Evolutionary conservation across 2,888 invertebrate genomes (phyloP).

Genomic region (Drosophila kuntzei): DNA sequence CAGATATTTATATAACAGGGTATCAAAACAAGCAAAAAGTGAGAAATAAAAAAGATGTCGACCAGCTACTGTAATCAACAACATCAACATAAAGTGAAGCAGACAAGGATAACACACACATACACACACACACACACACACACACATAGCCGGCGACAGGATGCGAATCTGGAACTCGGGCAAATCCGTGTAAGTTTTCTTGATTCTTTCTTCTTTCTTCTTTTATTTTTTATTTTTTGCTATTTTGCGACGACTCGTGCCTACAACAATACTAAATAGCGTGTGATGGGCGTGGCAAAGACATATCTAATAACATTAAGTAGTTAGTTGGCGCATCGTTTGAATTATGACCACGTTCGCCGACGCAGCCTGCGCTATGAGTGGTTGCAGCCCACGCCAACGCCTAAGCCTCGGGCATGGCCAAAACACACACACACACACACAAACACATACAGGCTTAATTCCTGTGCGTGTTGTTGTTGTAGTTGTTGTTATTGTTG

Average conservation of each 20-base stretch:
- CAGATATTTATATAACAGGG: constrained; percentile 2
- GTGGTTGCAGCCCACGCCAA: constrained; percentile 31
- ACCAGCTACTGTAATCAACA: constrained; percentile 69
- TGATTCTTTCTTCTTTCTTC: too few relatives aligned
- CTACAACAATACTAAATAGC: constrained; percentile 24
- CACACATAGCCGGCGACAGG: constrained; percentile 15
- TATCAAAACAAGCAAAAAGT: constrained; percentile 8
- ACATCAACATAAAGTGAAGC: constrained; percentile 63
- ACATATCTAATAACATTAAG: constrained; percentile 77
- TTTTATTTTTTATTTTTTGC: too few relatives aligned
- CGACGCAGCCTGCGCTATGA: constrained; percentile 62
- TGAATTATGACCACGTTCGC: constrained; percentile 76
- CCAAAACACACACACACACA: constrained; percentile 15
- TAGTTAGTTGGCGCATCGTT: constrained; percentile 76
- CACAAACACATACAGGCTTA: constrained; percentile 33
- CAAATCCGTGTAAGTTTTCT: constrained; percentile 44
- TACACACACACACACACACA: constrained; percentile 9
- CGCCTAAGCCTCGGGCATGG: constrained; percentile 11
- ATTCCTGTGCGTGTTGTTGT: constrained; percentile 47
- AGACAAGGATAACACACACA: constrained; percentile 25
- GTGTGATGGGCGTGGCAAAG: constrained; percentile 54
- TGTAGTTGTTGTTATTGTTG: constrained; percentile 37
- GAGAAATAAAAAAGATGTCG: constrained; percentile 18
- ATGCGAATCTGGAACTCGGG: constrained; percentile 16
- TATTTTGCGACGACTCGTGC: constrained; percentile 13